Conservation (phyloP, 2,888 invertebrate genomes). For the Andrena fulva region DNA sequence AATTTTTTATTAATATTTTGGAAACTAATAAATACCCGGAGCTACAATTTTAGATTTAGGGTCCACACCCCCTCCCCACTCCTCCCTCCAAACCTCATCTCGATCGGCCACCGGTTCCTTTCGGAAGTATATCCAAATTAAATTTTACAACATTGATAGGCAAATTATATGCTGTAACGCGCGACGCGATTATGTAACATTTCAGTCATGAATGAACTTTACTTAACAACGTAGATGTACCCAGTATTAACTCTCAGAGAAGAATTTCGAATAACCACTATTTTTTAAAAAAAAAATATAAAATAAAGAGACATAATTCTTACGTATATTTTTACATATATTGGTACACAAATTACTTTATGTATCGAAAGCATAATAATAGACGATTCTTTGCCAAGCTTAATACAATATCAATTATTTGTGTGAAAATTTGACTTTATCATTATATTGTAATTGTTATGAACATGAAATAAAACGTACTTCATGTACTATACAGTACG, state of each 20-base stretch:
- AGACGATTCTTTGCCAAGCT: slow-evolving; percentile 18
- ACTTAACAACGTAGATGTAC: too few species aligned
- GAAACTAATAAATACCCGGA: too few species aligned
- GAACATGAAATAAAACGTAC: slow-evolving; percentile 5
- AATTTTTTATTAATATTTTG: too few species aligned
- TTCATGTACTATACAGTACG: slow-evolving; percentile 27
- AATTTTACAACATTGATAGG: slow-evolving; percentile 40
- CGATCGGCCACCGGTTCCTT: too few species aligned
- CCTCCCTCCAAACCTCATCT: too few species aligned
- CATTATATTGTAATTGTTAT: slow-evolving; percentile 26
- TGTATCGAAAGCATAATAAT: slow-evolving; percentile 25
- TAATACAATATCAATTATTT: slow-evolving; percentile 24
- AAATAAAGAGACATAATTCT: slow-evolving; percentile 28
- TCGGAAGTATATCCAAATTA: too few species aligned
- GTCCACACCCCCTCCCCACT: too few species aligned
- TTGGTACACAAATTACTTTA: slow-evolving; percentile 40
- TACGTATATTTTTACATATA: slow-evolving; percentile 56
- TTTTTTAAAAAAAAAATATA: slow-evolving; percentile 61
- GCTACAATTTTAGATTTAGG: too few species aligned
- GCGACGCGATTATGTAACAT: neutral
- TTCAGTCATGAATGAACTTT: neutral
- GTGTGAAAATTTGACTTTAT: slow-evolving; percentile 24
- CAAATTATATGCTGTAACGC: slow-evolving; percentile 31
- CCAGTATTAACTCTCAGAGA: neutral
- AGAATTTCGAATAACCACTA: slow-evolving; percentile 28